phyloP scores from a whole-genome alignment of 2,888 invertebrate genomes.

The Chrysolina haemoptera region DNA sequence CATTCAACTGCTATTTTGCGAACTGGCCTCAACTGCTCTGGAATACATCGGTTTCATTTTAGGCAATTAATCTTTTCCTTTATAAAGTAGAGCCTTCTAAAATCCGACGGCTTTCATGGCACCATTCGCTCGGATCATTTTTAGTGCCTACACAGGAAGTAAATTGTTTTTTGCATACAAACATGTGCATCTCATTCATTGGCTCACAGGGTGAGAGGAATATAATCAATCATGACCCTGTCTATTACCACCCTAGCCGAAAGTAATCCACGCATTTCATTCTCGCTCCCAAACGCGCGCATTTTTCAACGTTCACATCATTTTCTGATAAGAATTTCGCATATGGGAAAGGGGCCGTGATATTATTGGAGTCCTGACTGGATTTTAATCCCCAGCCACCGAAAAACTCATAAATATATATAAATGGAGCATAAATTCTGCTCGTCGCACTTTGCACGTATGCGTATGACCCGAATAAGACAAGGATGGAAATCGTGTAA shows the following conservation, averaged over 20 bases:
- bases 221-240: conserved; percentile 62
- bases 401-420: conserved; percentile 60
- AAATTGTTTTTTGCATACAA: conserved; percentile 46
- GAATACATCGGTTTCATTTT: neutral
- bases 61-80: conserved; percentile 5
- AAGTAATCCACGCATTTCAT: conserved; percentile 63
- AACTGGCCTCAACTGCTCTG: no score
- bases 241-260: conserved; percentile 61
- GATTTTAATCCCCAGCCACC: conserved; percentile 58
- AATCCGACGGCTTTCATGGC: conserved; percentile 16
- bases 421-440: conserved; percentile 59
- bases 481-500: conserved; percentile 1
- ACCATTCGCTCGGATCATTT: conserved; percentile 40
- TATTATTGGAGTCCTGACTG: conserved; percentile 57
- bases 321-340: conserved; percentile 63
- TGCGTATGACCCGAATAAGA: conserved; percentile 43
- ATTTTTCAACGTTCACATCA: conserved; percentile 64
- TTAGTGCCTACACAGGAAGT: conserved; percentile 39
- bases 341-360: conserved; percentile 54
- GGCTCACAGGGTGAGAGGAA: conserved; percentile 38
- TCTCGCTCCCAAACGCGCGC: conserved; percentile 55
- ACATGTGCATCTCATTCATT: conserved; percentile 44
- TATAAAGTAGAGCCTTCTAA: neutral
- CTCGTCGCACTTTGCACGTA: conserved; percentile 50
- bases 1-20: no score